Conservation (phyloP, 2,888 invertebrate genomes). For the Lepetodrilus schrolli region DNA sequence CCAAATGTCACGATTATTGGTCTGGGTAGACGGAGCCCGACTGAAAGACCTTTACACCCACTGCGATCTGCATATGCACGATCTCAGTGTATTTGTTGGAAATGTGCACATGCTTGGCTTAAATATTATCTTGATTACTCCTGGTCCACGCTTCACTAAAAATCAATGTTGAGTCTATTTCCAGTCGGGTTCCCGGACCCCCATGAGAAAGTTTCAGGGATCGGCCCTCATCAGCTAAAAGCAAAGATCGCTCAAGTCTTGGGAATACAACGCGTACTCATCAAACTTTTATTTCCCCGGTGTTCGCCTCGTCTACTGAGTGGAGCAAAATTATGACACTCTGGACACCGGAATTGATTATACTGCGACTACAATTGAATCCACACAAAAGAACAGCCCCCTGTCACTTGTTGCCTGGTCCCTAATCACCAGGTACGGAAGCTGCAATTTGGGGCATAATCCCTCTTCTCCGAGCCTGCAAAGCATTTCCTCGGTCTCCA, state of each 20-base stretch:
- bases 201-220: conserved; percentile 13
- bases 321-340: conserved; percentile 34
- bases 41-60: no score
- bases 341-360: conserved; percentile 38
- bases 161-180: conserved; percentile 32
- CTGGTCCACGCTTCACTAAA: conserved; percentile 4
- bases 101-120: background rate
- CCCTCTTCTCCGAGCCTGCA: background rate
- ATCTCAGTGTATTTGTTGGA: background rate
- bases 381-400: conserved; percentile 22
- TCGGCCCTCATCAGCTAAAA: conserved; percentile 39
- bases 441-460: conserved; percentile 14
- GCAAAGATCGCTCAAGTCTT: conserved; percentile 31
- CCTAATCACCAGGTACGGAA: background rate
- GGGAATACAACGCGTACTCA: conserved; percentile 35
- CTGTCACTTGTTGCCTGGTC: background rate
- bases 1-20: no score
- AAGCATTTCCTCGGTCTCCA: background rate
- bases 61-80: no score
- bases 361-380: conserved; percentile 34
- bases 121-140: conserved; percentile 20
- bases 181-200: background rate
- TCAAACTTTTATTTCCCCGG: conserved; percentile 40
- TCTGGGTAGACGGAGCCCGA: no score
- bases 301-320: conserved; percentile 19